Percentiles rank a stretch among this genome's conserved stretches.
These are phyloP conservation scores for Sepiola atlantica DNA, from an alignment of 2,888 invertebrate species.

Conservation along the genomic window DNA sequence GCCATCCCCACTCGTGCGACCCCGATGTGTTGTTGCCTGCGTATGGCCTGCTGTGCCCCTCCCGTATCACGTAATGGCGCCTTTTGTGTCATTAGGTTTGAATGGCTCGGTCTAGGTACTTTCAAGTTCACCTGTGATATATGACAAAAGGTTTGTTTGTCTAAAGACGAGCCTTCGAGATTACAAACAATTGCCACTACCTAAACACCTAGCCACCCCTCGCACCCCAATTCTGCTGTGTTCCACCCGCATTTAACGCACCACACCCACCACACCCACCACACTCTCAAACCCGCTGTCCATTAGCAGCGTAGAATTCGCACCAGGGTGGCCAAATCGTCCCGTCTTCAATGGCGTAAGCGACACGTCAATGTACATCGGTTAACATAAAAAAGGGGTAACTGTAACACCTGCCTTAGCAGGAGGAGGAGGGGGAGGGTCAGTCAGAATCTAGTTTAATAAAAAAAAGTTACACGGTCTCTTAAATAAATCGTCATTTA, in stretches of 20 bases:
- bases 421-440: not conserved
- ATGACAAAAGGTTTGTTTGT: not conserved
- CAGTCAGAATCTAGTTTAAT: no score
- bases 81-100: not conserved
- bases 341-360: not conserved
- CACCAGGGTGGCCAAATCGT: not conserved
- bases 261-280: no score
- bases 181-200: not conserved
- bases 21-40: no score
- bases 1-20: no score
- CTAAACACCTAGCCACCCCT: accelerated
- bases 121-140: not conserved
- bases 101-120: not conserved
- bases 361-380: not conserved
- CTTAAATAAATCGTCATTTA: not conserved
- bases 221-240: no score
- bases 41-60: no score
- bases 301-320: not conserved
- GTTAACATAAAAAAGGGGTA: not conserved
- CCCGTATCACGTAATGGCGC: no score
- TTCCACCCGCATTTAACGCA: not conserved
- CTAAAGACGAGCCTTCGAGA: not conserved
- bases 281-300: not conserved
- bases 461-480: not conserved
- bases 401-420: not conserved